Evolutionary conservation across 1,140 invertebrate species (phyloP).

Genomic region (Pissodes strobi): DNA sequence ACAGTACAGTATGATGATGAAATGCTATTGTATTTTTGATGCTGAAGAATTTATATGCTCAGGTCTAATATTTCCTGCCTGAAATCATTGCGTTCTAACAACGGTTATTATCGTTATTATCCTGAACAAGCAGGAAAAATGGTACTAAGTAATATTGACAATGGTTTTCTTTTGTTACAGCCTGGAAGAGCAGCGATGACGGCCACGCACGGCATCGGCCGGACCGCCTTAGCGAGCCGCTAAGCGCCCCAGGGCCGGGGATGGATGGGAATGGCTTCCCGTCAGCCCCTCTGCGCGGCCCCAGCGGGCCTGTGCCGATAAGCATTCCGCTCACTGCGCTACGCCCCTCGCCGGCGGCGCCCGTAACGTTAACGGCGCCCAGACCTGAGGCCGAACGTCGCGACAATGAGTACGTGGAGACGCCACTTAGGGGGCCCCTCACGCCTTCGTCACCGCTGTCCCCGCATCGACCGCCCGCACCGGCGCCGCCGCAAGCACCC

Average conservation of each 20-base stretch:
- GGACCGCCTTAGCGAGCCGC: slow-evolving; percentile 37
- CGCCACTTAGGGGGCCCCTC: slow-evolving; percentile 64
- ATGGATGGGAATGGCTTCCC: slow-evolving; percentile 66
- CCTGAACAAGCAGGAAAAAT: too few relatives aligned
- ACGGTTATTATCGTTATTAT: too few relatives aligned
- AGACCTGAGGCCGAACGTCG: slow-evolving; percentile 75
- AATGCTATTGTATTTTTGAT: too few relatives aligned
- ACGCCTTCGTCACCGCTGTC: slow-evolving; percentile 47
- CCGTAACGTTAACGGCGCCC: slow-evolving; percentile 71
- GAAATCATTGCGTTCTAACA: too few relatives aligned
- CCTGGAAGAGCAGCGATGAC: slow-evolving; percentile 63
- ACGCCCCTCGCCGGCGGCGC: slow-evolving; percentile 36
- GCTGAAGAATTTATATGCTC: too few relatives aligned
- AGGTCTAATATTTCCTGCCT: too few relatives aligned
- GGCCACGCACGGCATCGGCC: slow-evolving; percentile 51
- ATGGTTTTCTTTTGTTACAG: slow-evolving; percentile 39
- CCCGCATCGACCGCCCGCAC: slow-evolving; percentile 47
- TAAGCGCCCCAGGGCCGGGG: slow-evolving; percentile 55
- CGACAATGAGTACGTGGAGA: slow-evolving; percentile 85
- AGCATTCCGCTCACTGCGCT: slow-evolving; percentile 27
- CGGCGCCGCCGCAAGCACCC: slow-evolving; percentile 50
- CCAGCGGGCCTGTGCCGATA: slow-evolving; percentile 55
- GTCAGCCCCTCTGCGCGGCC: slow-evolving; percentile 67
- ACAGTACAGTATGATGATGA: too few relatives aligned
- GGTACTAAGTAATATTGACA: too few relatives aligned